Evolutionary conservation across 2,888 invertebrate genomes (phyloP), one percentile per base, ranked within the genome.

Genomic region (Apamea epomidion): DNA sequence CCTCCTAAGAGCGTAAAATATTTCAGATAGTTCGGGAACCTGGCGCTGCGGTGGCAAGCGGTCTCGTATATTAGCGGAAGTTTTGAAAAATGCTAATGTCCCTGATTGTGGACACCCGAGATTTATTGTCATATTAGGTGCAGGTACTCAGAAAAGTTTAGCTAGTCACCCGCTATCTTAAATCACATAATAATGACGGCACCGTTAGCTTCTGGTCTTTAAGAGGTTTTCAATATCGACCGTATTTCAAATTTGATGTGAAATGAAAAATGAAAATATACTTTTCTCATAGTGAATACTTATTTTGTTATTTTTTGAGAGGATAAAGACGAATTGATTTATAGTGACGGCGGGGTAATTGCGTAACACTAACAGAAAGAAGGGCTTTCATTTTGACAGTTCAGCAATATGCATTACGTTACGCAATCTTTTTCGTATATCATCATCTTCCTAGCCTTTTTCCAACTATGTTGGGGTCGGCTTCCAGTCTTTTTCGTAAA

Each of bases 51-150:
- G 84, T 79, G 78, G 83, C 76, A 88, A 89, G 84, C 84, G 85
- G 86, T 87, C 80, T 81, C 87, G 74, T 87, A 83, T 88, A 88
- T 85, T 80, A 87, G 80, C 60, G 64, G 74, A 90, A 90, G 78
- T 91, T 91, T 87, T 91, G 92, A 91, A 89, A 91, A 92, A 92
- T 91, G 90, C 85, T 91, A 89, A 91, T 91, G 90, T 86, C 78
- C 83, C 81, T 75, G 77, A 80, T 84, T 80, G 84, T 77, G 76
- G 84, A 87, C 78, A 84, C 32, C 32, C 65, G 70, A 81, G 87
- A 91, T 91, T 89, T 91, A 91, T 91, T 82, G 76, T 81, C 80
- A 84, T 86, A 86, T 86, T 88, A 82, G 69, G 60, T 80, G 72
- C 82, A 75, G 74, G 70, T 78, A 74, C 51, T 51, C 32, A 42